phyloP scores from a whole-genome alignment of 2,113 vertebrate genomes.

The Copsychus sechellarum region DNA sequence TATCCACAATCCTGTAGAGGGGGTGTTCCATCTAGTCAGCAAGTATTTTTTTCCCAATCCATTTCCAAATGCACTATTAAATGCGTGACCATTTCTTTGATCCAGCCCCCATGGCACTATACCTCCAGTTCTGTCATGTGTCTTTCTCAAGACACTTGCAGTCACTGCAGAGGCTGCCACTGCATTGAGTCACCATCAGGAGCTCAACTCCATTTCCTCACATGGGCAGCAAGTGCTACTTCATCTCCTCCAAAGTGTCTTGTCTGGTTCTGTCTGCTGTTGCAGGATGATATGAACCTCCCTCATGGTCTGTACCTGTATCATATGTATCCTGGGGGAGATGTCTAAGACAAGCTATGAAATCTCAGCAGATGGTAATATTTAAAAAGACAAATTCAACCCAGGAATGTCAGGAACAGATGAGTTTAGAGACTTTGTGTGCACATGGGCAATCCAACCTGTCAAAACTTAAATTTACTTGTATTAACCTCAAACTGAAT shows the following conservation, averaged over 20 bases:
- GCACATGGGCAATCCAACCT: neutral
- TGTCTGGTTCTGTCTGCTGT: neutral
- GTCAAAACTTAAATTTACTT: neutral
- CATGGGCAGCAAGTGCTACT: neutral
- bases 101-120: neutral
- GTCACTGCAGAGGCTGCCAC: neutral
- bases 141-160: neutral
- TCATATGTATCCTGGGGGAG: rapidly evolving
- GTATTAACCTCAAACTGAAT: neutral
- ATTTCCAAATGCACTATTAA: neutral
- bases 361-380: neutral
- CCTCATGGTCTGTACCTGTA: neutral
- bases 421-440: neutral
- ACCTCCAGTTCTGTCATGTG: neutral
- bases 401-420: neutral
- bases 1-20: neutral
- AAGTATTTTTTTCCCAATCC: neutral
- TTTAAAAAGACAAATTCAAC: neutral
- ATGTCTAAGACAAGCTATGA: neutral
- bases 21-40: rapidly evolving
- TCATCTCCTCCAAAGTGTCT: neutral
- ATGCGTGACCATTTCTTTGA: neutral
- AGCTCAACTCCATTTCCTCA: neutral
- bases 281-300: neutral
- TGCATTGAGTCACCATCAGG: neutral